Evolutionary conservation across 2,797 vertebrate species (phyloP).

Genomic region (Odontamblyopus rebecca): DNA sequence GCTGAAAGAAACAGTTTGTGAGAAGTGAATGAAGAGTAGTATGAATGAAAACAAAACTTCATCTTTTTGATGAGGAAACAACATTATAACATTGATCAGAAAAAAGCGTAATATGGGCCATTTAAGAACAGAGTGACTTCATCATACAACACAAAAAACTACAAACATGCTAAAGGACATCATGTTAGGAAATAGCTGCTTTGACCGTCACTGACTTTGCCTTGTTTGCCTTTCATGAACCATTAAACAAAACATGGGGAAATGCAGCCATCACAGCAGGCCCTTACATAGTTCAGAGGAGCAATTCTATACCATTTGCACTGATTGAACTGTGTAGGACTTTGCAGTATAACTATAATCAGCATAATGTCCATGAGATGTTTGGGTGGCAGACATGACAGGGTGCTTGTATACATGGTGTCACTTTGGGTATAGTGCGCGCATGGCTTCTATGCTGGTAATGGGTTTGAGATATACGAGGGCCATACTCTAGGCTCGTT

Average conservation of each 20-base stretch:
- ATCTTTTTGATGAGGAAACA: too few species aligned
- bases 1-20: too few species aligned
- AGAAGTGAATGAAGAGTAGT: too few species aligned
- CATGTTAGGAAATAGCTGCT: constrained; percentile 33
- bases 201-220: constrained; percentile 43
- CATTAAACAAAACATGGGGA: constrained; percentile 34
- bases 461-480: neutral
- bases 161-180: constrained; percentile 21
- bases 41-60: too few species aligned
- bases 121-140: constrained; percentile 20
- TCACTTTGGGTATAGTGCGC: neutral
- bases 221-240: constrained; percentile 27
- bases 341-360: neutral
- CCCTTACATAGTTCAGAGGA: constrained; percentile 19
- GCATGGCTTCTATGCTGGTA: neutral
- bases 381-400: neutral
- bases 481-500: neutral
- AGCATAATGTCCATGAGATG: neutral
- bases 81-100: too few species aligned
- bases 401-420: neutral
- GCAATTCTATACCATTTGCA: neutral
- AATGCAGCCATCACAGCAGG: constrained; percentile 8
- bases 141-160: constrained; percentile 23
- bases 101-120: too few species aligned
- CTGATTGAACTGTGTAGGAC: constrained; percentile 5